Evolutionary conservation across 2,113 vertebrate species (phyloP).

Genomic region (Corynorhinus townsendii): DNA sequence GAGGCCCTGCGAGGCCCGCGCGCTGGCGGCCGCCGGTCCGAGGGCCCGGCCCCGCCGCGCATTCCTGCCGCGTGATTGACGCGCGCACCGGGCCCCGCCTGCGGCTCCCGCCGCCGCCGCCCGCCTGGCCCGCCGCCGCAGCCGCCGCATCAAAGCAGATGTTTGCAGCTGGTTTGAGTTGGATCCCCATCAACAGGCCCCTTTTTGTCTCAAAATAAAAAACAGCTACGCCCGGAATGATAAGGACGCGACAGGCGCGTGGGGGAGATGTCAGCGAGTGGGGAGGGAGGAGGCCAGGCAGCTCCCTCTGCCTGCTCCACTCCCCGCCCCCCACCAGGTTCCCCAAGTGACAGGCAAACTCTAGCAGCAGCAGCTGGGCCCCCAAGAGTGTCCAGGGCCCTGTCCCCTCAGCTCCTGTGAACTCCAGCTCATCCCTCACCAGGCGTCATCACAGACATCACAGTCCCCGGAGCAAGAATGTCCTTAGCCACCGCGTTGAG

Average conservation of each 20-base stretch:
- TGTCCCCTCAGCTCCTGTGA: background rate
- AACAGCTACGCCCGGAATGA: constrained; percentile 88
- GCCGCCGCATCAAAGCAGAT: constrained; percentile 92
- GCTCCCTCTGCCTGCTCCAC: background rate
- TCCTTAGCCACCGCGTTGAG: fast-evolving
- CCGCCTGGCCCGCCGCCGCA: constrained; percentile 78
- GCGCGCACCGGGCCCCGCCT: constrained; percentile 76
- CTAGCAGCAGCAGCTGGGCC: background rate
- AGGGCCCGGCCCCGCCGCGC: constrained; percentile 81
- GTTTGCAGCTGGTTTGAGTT: constrained; percentile 94
- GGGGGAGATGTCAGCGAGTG: constrained; percentile 75
- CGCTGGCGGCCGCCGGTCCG: constrained; percentile 64
- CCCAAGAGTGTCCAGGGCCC: background rate
- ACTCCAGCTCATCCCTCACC: background rate
- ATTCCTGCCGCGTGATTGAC: constrained; percentile 90
- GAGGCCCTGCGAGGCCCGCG: constrained; percentile 74
- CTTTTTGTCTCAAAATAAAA: constrained; percentile 90
- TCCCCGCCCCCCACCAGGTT: background rate
- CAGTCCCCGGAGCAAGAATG: fast-evolving
- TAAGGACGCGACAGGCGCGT: constrained; percentile 85
- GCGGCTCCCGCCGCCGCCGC: constrained; percentile 77
- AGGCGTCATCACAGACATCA: fast-evolving
- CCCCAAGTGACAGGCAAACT: background rate
- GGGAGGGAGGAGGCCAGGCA: background rate
- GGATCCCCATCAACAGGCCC: constrained; percentile 85